A percentile compares a stretch with the other conserved stretches of the same genome.
Conservation (phyloP, 2,797 vertebrate genomes). For the Aeoliscus strigatus region DNA sequence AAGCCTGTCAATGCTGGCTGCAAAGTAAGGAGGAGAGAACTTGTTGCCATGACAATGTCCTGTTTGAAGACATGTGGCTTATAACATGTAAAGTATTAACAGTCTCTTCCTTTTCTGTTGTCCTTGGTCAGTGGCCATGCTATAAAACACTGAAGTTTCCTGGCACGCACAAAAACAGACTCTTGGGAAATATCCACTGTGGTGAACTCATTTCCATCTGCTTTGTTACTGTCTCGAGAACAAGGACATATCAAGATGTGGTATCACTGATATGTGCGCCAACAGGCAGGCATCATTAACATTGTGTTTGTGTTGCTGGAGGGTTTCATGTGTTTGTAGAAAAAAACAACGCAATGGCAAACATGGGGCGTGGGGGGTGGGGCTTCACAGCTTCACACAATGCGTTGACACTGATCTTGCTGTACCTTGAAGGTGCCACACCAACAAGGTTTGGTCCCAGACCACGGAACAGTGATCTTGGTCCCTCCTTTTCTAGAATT, state of each 20-base stretch:
- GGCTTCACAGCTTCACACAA: background rate
- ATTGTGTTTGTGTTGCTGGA: background rate
- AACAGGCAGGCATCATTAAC: background rate
- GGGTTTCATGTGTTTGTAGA: background rate
- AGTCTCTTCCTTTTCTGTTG: background rate
- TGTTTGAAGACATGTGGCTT: constrained; percentile 19
- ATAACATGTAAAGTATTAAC: constrained; percentile 6
- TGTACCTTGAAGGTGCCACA: constrained; percentile 94
- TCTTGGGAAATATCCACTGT: background rate
- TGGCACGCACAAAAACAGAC: background rate
- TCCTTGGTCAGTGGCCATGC: background rate
- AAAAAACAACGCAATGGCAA: background rate
- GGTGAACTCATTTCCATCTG: background rate
- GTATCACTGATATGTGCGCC: background rate
- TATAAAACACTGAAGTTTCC: background rate
- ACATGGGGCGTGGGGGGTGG: too few species aligned
- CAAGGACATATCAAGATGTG: background rate
- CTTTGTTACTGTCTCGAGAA: constrained; percentile 13
- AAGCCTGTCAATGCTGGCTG: background rate
- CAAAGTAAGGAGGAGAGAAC: background rate
- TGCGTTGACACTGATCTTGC: constrained; percentile 25
- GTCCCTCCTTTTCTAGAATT: constrained; percentile 97
- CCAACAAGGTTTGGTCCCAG: constrained; percentile 96
- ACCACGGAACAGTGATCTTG: constrained; percentile 93
- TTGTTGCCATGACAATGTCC: constrained; percentile 21